Conservation (phyloP, 2,113 vertebrate species). For the Microtus richardsoni region DNA sequence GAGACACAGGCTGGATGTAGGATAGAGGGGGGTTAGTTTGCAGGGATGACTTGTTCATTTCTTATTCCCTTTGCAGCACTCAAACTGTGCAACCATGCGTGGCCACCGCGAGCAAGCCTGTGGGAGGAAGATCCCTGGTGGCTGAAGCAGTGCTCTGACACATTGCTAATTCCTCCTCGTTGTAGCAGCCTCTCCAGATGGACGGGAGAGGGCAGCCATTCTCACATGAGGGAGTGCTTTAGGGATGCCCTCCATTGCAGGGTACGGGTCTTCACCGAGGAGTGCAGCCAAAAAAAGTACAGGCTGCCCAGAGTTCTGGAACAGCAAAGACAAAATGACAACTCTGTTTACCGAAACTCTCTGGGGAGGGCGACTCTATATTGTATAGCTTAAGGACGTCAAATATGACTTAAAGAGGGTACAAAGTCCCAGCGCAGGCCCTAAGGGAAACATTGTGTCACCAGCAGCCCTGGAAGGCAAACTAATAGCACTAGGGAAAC, state of each 20-base stretch:
- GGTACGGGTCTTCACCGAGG: not conserved
- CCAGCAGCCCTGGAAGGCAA: constrained; percentile 7
- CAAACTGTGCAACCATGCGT: not conserved
- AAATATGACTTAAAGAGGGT: not conserved
- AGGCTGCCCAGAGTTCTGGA: not conserved
- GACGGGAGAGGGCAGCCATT: constrained; percentile 69
- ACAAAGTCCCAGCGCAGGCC: not conserved
- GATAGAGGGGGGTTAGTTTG: not conserved
- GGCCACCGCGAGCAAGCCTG: not conserved
- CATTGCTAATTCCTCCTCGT: not conserved
- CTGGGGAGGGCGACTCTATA: not conserved
- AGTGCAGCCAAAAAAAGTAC: not conserved
- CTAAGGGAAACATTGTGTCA: not conserved
- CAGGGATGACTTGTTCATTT: not conserved
- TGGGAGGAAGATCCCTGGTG: not conserved
- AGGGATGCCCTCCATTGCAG: not conserved
- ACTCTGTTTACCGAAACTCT: not conserved
- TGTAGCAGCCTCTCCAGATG: not conserved
- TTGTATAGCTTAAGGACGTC: not conserved
- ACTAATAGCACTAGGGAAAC: not conserved
- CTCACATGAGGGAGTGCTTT: not conserved
- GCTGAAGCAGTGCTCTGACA: not conserved
- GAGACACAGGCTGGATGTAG: not conserved
- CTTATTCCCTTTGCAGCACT: not conserved
- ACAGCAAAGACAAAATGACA: not conserved